Evolutionary conservation across 1,140 invertebrate genomes (phyloP).

Genomic region (Hyposmocoma kahamanoa): DNA sequence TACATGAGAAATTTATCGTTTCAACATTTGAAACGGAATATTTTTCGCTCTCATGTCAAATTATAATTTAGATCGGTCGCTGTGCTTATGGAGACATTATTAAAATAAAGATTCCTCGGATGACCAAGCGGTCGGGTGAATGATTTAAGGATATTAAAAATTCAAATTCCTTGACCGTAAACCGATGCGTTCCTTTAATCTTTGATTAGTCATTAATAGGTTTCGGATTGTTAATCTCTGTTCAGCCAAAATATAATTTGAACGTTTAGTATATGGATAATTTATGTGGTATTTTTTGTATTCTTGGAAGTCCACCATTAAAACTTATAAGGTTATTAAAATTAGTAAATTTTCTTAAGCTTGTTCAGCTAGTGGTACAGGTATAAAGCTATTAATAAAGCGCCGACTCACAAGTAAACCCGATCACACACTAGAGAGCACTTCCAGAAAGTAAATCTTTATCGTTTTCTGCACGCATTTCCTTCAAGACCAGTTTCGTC

Average conservation of each 20-base stretch:
- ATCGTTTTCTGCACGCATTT: conserved; percentile 51
- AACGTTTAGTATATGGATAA: background rate
- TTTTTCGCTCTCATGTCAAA: conserved; percentile 44
- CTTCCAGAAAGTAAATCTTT: conserved; percentile 27
- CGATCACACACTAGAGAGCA: conserved; percentile 13
- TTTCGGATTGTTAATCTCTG: conserved; percentile 47
- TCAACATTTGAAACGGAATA: conserved; percentile 30
- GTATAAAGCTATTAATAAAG: too few relatives aligned
- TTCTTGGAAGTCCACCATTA: background rate
- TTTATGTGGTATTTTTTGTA: background rate
- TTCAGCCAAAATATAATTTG: background rate
- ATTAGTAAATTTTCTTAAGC: background rate
- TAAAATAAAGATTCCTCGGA: conserved; percentile 43
- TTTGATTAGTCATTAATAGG: conserved; percentile 56
- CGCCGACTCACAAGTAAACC: conserved; percentile 10
- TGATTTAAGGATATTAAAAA: conserved; percentile 57
- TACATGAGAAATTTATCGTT: conserved; percentile 43
- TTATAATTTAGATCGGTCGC: conserved; percentile 53
- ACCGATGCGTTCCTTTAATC: conserved; percentile 40
- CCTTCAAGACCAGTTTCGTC: conserved; percentile 31
- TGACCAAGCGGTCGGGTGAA: conserved; percentile 24
- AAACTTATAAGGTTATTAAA: background rate
- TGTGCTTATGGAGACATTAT: conserved; percentile 44
- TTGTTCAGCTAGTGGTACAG: background rate
- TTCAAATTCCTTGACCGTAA: conserved; percentile 30